These are phyloP conservation scores for Sesia apiformis DNA, from an alignment of 2,888 invertebrate species.

Conservation along the genomic window DNA sequence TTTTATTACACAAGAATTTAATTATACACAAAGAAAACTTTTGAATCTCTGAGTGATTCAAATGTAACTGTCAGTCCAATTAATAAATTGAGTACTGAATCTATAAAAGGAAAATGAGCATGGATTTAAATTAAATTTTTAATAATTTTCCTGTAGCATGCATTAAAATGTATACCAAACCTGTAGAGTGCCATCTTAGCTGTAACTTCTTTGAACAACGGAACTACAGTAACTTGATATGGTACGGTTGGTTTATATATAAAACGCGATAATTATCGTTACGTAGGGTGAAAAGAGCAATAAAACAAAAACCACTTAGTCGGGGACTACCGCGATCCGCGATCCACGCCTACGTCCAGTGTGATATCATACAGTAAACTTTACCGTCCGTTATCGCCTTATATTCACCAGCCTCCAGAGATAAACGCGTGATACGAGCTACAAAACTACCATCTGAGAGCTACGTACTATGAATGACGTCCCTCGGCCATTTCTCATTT, in stretches of 20 bases:
- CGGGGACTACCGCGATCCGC: constrained; percentile 6
- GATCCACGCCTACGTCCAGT: constrained; percentile 51
- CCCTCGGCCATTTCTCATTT: constrained; percentile 40
- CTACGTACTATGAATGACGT: constrained; percentile 75
- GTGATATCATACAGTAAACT: constrained; percentile 61
- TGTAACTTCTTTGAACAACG: constrained; percentile 30
- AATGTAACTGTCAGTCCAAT: too few species aligned
- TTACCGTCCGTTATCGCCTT: constrained; percentile 53
- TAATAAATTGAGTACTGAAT: too few species aligned
- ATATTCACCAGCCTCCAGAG: constrained; percentile 52
- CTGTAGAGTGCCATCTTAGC: constrained; percentile 59
- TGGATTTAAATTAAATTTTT: too few species aligned
- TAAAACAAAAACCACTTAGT: constrained; percentile 24
- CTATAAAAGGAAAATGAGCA: too few species aligned
- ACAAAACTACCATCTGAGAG: constrained; percentile 67
- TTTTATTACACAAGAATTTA: too few species aligned
- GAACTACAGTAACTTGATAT: constrained; percentile 24
- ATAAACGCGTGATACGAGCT: constrained; percentile 61
- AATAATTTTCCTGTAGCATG: not conserved
- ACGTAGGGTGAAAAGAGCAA: constrained; percentile 32
- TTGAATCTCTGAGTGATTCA: too few species aligned
- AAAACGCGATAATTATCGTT: constrained; percentile 20
- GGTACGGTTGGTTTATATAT: constrained; percentile 9
- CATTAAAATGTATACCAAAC: constrained; percentile 18
- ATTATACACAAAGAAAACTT: too few species aligned